Percentiles rank a stretch among this genome's conserved stretches.
These are phyloP conservation scores for Tenthredo mesomela DNA, from an alignment of 2,888 invertebrate species.

Conservation along the genomic window DNA sequence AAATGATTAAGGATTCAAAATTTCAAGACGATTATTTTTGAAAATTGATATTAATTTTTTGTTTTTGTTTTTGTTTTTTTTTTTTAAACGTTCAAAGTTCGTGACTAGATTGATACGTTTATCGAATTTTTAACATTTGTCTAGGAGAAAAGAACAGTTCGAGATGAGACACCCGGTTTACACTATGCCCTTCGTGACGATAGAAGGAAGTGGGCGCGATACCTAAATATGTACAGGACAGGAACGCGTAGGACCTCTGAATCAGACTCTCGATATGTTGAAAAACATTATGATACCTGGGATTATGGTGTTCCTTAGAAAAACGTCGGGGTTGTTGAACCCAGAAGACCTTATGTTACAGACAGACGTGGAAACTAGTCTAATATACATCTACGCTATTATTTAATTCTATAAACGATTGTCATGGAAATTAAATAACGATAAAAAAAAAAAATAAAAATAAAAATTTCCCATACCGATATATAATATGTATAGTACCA, in stretches of 20 bases:
- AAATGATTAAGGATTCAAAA: not conserved
- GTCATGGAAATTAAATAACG: not conserved
- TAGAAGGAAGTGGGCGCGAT: conserved; percentile 52
- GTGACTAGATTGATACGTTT: not conserved
- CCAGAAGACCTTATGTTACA: conserved; percentile 23
- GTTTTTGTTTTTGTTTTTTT: not conserved
- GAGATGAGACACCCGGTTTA: conserved; percentile 41
- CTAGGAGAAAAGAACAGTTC: not conserved
- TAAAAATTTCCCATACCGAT: not conserved
- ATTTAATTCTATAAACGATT: not conserved
- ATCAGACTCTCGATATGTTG: conserved; percentile 53
- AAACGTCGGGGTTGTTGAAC: conserved; percentile 38
- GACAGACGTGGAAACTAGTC: conserved; percentile 24
- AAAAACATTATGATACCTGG: conserved; percentile 38
- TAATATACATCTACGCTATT: conserved; percentile 24
- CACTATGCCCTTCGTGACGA: conserved; percentile 52
- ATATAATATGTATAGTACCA: too few relatives aligned
- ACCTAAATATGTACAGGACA: conserved; percentile 54
- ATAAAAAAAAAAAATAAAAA: too few relatives aligned
- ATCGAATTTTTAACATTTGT: not conserved
- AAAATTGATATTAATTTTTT: not conserved
- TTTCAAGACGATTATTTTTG: not conserved
- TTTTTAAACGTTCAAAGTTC: too few relatives aligned
- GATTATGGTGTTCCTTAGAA: conserved; percentile 30
- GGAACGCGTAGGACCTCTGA: conserved; percentile 54